A percentile compares a stretch with the other conserved stretches of the same genome.
Conservation (phyloP, 2,888 invertebrate genomes). For the Endomychus coccineus region DNA sequence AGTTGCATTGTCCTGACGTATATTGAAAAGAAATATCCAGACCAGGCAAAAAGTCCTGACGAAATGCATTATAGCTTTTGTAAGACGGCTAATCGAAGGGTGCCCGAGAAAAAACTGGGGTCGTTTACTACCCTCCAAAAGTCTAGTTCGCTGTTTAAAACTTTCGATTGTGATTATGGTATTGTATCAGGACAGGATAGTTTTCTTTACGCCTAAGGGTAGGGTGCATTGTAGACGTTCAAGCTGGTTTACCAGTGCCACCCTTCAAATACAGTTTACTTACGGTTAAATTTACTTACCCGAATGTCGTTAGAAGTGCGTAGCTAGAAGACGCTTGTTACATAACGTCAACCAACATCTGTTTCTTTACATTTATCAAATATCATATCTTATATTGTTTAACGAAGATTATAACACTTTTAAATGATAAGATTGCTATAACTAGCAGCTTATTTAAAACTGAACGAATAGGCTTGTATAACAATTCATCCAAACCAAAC, state of each 20-base stretch:
- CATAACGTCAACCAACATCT: too few species aligned
- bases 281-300: slow-evolving; percentile 9
- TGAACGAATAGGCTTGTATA: too few species aligned
- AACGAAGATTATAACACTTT: too few species aligned
- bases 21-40: slow-evolving; percentile 18
- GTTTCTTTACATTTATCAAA: too few species aligned
- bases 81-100: slow-evolving; percentile 26
- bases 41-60: slow-evolving; percentile 26
- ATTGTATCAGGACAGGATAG: slow-evolving; percentile 18
- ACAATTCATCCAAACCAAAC: too few species aligned
- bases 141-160: slow-evolving; percentile 1
- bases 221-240: slow-evolving; percentile 22
- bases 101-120: slow-evolving; percentile 20
- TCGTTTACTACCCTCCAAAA: slow-evolving; percentile 22
- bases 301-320: slow-evolving; percentile 5
- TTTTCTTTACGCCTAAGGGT: slow-evolving; percentile 26
- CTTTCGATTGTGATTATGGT: slow-evolving; percentile 16
- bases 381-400: too few species aligned
- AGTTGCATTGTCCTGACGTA: slow-evolving; percentile 11
- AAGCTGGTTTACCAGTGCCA: slow-evolving; percentile 24
- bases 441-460: too few species aligned
- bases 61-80: slow-evolving; percentile 9
- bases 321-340: too few species aligned
- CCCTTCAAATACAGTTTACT: slow-evolving; percentile 18
- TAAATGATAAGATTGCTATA: too few species aligned